Conservation (phyloP, 2,888 invertebrate genomes). For the Eumerus sabulonum region DNA sequence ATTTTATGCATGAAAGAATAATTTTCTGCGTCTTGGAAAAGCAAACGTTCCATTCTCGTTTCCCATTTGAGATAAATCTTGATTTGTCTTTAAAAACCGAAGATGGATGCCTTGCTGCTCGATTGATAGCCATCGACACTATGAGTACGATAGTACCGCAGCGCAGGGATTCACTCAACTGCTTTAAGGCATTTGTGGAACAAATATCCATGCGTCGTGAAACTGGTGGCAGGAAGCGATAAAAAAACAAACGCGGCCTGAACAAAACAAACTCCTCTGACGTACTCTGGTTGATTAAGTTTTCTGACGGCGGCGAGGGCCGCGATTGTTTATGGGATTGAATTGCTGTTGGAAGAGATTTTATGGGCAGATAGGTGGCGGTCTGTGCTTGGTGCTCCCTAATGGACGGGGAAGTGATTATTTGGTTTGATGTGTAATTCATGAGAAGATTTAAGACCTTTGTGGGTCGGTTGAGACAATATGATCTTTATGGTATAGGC, state of each 20-base stretch:
- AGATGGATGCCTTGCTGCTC: conserved; percentile 49
- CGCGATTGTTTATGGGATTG: conserved; percentile 28
- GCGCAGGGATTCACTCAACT: too few relatives aligned
- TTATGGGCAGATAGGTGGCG: conserved; percentile 28
- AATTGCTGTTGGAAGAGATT: conserved; percentile 17
- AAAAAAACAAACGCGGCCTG: not conserved
- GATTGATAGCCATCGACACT: conserved; percentile 43
- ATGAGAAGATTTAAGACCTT: not conserved
- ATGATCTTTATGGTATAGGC: not conserved
- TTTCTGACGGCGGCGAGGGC: conserved; percentile 2
- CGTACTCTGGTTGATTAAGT: conserved; percentile 34
- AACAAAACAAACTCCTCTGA: conserved; percentile 19
- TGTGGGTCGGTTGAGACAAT: not conserved
- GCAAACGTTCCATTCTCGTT: not conserved
- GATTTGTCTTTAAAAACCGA: conserved; percentile 15
- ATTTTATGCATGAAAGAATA: too few relatives aligned
- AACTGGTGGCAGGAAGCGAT: conserved; percentile 32
- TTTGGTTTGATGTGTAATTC: conserved; percentile 11
- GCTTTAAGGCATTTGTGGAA: too few relatives aligned
- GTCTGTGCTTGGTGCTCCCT: conserved; percentile 5
- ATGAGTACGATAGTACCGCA: not conserved
- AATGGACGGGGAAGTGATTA: conserved; percentile 9
- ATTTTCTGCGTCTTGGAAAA: not conserved
- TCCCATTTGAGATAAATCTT: conserved; percentile 21
- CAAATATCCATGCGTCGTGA: not conserved